These are phyloP conservation scores for Temnothorax rugatulus DNA, from an alignment of 2,888 invertebrate species.

Conservation along the genomic window DNA sequence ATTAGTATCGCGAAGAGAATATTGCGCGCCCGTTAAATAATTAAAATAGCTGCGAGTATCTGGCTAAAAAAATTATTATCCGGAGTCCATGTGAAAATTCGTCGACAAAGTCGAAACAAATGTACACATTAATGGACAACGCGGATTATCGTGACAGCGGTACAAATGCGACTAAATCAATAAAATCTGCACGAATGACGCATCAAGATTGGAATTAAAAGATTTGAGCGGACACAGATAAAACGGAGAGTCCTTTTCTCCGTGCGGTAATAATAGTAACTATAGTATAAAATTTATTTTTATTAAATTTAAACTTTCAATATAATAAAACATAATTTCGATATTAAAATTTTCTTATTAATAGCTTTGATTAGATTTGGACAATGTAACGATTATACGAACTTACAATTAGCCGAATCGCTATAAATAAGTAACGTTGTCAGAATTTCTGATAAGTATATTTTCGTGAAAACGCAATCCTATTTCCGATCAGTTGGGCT, in stretches of 20 bases:
- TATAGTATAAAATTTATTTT: not conserved
- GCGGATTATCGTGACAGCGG: constrained; percentile 18
- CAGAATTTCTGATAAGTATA: not conserved
- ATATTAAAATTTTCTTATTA: not conserved
- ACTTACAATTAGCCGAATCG: no score
- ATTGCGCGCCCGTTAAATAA: constrained; percentile 4
- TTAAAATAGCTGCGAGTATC: constrained; percentile 3
- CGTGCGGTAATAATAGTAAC: not conserved
- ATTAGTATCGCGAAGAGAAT: not conserved
- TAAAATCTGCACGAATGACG: constrained; percentile 66
- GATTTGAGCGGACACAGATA: constrained; percentile 60
- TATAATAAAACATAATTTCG: not conserved
- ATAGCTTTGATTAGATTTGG: not conserved
- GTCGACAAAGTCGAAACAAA: constrained; percentile 22
- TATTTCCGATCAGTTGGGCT: not conserved
- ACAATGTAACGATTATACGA: not conserved
- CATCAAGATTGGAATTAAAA: constrained; percentile 64
- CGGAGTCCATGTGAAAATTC: not conserved
- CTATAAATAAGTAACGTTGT: not conserved
- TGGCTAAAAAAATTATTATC: constrained; percentile 30
- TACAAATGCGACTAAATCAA: constrained; percentile 64
- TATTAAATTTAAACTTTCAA: not conserved
- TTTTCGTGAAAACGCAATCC: not conserved
- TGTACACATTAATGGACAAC: constrained; percentile 28
- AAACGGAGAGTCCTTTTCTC: not conserved